A percentile compares a stretch with the other conserved stretches of the same genome.
Evolutionary conservation across 2,888 invertebrate genomes (phyloP).

Genomic region (Bimastos eiseni): DNA sequence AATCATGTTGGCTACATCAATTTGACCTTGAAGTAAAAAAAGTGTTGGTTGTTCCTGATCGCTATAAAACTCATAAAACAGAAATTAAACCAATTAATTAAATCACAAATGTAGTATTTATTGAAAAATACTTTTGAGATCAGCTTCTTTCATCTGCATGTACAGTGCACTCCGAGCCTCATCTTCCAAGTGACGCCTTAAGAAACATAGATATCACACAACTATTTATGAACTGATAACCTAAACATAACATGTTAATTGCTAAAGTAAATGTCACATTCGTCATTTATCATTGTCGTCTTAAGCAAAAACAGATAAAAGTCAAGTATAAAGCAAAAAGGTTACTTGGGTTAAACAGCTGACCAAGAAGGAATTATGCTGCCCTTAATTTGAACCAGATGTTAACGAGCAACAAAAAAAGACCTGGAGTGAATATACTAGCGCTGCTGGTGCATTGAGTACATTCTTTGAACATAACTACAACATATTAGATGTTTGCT

Average conservation of each 20-base stretch:
- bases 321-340: background rate
- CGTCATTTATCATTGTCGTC: background rate
- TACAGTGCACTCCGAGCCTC: constrained; percentile 45
- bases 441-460: background rate
- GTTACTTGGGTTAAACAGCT: background rate
- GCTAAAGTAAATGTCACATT: background rate
- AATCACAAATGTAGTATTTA: background rate
- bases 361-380: background rate
- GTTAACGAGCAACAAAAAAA: background rate
- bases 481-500: no score
- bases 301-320: background rate
- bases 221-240: background rate
- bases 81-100: background rate
- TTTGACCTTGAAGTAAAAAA: background rate
- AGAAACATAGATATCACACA: constrained; percentile 9
- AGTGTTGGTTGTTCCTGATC: background rate
- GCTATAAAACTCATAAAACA: background rate
- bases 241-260: constrained; percentile 28
- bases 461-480: background rate
- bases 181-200: constrained; percentile 41
- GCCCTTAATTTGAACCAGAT: background rate
- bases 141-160: constrained; percentile 44
- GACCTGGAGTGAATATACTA: background rate
- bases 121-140: constrained; percentile 16
- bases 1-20: background rate